A percentile compares a stretch with the other conserved stretches of the same genome.
Conservation (phyloP, 2,888 invertebrate species). For the Mellilla xanthometata region DNA sequence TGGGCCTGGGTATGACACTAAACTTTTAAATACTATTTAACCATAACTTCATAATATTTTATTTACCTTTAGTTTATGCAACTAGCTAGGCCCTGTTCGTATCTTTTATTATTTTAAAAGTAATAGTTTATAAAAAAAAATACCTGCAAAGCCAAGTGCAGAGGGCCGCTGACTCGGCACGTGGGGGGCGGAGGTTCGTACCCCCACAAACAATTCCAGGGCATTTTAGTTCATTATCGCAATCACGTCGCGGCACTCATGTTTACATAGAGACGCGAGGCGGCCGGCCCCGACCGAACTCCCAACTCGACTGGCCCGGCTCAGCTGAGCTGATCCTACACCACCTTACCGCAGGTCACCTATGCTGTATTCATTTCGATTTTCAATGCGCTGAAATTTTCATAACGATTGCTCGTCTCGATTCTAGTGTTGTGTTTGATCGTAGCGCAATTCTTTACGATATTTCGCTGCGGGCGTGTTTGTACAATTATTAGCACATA, state of each 20-base stretch:
- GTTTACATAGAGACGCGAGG: constrained; percentile 19
- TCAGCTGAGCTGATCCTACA: constrained; percentile 8
- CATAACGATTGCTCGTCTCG: neutral
- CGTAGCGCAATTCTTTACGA: too few relatives aligned
- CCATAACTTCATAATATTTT: too few relatives aligned
- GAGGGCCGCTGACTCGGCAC: constrained; percentile 70
- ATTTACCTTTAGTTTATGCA: too few relatives aligned
- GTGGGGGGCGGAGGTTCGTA: constrained; percentile 68
- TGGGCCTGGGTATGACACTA: too few relatives aligned
- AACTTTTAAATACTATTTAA: too few relatives aligned
- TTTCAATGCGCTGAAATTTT: constrained; percentile 10
- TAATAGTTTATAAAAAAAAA: too few relatives aligned
- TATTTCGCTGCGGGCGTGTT: too few relatives aligned
- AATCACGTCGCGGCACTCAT: constrained; percentile 27
- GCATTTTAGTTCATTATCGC: constrained; percentile 60
- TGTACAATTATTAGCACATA: too few relatives aligned
- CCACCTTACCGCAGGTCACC: constrained; percentile 7
- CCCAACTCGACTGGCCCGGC: constrained; percentile 27
- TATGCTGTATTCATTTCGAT: constrained; percentile 14
- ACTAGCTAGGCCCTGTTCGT: too few relatives aligned
- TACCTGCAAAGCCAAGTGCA: constrained; percentile 68
- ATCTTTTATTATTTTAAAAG: too few relatives aligned
- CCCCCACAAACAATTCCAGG: constrained; percentile 78
- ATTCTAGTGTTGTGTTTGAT: too few relatives aligned
- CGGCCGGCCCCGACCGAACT: constrained; percentile 24